Conservation (phyloP, 2,888 invertebrate species). For the Formica aserva region DNA sequence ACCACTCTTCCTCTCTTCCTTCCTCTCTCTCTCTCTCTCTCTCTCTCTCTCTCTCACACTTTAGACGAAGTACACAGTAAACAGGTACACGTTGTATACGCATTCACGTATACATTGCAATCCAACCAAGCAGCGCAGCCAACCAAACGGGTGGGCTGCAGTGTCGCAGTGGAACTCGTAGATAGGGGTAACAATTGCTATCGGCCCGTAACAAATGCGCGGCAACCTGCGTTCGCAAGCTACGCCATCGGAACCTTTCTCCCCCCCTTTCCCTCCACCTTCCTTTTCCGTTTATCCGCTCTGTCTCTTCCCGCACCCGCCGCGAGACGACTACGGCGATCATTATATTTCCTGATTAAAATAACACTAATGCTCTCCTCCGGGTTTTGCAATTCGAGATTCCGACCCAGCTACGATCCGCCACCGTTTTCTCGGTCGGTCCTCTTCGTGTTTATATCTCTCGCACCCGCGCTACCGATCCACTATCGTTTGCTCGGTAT, state of each 20-base stretch:
- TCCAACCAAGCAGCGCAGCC: slow-evolving; percentile 73
- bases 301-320: slow-evolving; percentile 4
- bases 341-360: slow-evolving; percentile 80
- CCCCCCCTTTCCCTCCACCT: slow-evolving; percentile 37
- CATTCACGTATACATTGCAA: slow-evolving; percentile 73
- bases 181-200: slow-evolving; percentile 84
- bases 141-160: slow-evolving; percentile 77
- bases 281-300: slow-evolving; percentile 28
- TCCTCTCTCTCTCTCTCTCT: slow-evolving; percentile 50
- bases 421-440: slow-evolving; percentile 40
- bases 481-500: slow-evolving; percentile 42
- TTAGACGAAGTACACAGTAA: slow-evolving; percentile 62
- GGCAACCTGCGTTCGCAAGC: slow-evolving; percentile 77
- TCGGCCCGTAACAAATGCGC: slow-evolving; percentile 83
- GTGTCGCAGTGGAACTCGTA: slow-evolving; percentile 83
- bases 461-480: slow-evolving; percentile 38
- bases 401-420: slow-evolving; percentile 34
- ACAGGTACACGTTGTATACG: slow-evolving; percentile 73
- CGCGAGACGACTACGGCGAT: slow-evolving; percentile 64
- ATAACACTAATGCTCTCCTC: slow-evolving; percentile 72
- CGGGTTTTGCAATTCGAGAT: slow-evolving; percentile 56
- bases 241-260: slow-evolving; percentile 55
- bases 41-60: slow-evolving; percentile 44
- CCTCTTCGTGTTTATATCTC: slow-evolving; percentile 41
- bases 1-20: slow-evolving; percentile 55